Percentiles rank a stretch among this genome's conserved stretches.
Conservation (phyloP, 2,797 vertebrate genomes). For the Enteromius treurensis region DNA sequence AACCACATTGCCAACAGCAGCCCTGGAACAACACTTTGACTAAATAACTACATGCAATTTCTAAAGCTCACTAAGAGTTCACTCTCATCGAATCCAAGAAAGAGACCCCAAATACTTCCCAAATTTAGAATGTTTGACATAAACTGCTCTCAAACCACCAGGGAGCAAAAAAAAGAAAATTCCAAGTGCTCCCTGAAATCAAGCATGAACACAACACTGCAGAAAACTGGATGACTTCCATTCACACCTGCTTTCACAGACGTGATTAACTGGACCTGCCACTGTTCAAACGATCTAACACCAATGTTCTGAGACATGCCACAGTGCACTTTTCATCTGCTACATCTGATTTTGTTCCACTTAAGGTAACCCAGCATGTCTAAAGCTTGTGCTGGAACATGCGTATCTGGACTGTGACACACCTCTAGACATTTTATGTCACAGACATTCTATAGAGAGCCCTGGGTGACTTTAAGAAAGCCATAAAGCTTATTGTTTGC, state of each 20-base stretch:
- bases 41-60: background rate
- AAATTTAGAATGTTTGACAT: background rate
- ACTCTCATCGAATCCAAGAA: background rate
- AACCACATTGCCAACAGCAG: background rate
- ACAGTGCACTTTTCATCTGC: slow-evolving; percentile 16
- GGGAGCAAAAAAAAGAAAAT: background rate
- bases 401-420: background rate
- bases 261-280: slow-evolving; percentile 20
- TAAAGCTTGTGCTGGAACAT: slow-evolving; percentile 10
- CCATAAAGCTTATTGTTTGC: background rate
- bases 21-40: background rate
- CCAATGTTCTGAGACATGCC: slow-evolving; percentile 21
- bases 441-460: background rate
- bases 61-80: background rate
- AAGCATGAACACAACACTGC: background rate
- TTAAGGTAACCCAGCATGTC: slow-evolving; percentile 17
- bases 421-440: background rate
- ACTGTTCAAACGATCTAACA: slow-evolving; percentile 17
- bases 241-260: slow-evolving; percentile 31
- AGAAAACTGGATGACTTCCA: background rate
- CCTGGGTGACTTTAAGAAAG: background rate
- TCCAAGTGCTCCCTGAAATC: background rate
- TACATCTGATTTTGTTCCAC: slow-evolving; percentile 7
- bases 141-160: background rate
- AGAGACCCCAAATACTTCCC: background rate